These are phyloP conservation scores for Bryconaethiops microstoma DNA, from an alignment of 2,797 vertebrate genomes.

Conservation along the genomic window DNA sequence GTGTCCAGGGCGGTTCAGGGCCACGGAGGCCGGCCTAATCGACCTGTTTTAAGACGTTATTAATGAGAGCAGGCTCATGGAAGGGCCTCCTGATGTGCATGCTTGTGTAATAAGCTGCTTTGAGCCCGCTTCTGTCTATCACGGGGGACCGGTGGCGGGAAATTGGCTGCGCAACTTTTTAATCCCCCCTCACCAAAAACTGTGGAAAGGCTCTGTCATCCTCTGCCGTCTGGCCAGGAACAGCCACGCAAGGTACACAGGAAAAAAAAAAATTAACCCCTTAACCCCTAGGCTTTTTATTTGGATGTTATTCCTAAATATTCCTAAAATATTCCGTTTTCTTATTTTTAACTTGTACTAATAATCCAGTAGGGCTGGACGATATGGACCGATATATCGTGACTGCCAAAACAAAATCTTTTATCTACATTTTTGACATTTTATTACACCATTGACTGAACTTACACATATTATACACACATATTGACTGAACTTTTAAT, in stretches of 20 bases:
- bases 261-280: neutral
- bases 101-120: constrained; percentile 47
- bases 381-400: too few species aligned
- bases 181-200: constrained; percentile 40
- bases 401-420: too few species aligned
- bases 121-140: constrained; percentile 19
- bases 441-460: too few species aligned
- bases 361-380: too few species aligned
- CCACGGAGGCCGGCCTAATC: constrained; percentile 19
- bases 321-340: too few species aligned
- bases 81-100: constrained; percentile 19
- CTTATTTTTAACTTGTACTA: too few species aligned
- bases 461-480: too few species aligned
- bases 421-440: too few species aligned
- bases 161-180: constrained; percentile 41
- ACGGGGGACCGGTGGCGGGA: constrained; percentile 11
- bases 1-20: neutral
- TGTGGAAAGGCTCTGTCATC: constrained; percentile 6
- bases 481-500: too few species aligned
- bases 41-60: constrained; percentile 25
- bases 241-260: too few species aligned
- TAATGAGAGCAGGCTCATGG: constrained; percentile 36
- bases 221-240: neutral
- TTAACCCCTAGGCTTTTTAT: neutral
- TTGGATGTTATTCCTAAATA: too few species aligned